phyloP scores from a whole-genome alignment of 64 coral and sea anemone genomes.

The Montipora foliosa region DNA sequence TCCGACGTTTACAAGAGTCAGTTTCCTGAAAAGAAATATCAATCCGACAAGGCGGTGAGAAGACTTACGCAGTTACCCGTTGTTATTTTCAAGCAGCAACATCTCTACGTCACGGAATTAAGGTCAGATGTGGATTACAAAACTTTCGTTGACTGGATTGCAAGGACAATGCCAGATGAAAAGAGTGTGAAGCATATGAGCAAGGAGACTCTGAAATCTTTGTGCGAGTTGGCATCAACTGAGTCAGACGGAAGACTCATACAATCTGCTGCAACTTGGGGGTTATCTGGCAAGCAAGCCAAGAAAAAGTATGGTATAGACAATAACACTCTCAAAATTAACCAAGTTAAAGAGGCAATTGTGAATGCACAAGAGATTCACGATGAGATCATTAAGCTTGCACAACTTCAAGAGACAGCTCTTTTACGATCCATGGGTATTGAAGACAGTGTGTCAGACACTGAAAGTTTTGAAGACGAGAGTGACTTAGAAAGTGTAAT shows the following conservation, averaged over 20 bases:
- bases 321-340: not conserved
- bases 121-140: constrained; percentile 57
- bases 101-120: constrained; percentile 35
- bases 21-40: constrained; percentile 53
- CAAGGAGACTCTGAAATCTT: constrained; percentile 43
- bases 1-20: constrained; percentile 40
- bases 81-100: constrained; percentile 46
- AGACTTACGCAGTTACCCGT: constrained; percentile 63
- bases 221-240: constrained; percentile 66
- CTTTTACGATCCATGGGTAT: constrained; percentile 48
- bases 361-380: constrained; percentile 14
- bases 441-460: constrained; percentile 33
- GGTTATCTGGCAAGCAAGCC: constrained; percentile 52
- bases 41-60: constrained; percentile 66
- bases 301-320: constrained; percentile 39
- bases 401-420: constrained; percentile 28
- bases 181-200: not conserved
- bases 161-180: not conserved
- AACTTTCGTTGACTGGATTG: constrained; percentile 46
- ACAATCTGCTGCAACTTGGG: constrained; percentile 35
- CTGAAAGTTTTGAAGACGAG: constrained; percentile 33
- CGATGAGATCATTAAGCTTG: constrained; percentile 5
- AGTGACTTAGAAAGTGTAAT: constrained; percentile 57
- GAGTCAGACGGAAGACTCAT: constrained; percentile 62
- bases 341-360: constrained; percentile 33